Conservation (phyloP, 2,888 invertebrate genomes). For the Camptogramma bilineatum region DNA sequence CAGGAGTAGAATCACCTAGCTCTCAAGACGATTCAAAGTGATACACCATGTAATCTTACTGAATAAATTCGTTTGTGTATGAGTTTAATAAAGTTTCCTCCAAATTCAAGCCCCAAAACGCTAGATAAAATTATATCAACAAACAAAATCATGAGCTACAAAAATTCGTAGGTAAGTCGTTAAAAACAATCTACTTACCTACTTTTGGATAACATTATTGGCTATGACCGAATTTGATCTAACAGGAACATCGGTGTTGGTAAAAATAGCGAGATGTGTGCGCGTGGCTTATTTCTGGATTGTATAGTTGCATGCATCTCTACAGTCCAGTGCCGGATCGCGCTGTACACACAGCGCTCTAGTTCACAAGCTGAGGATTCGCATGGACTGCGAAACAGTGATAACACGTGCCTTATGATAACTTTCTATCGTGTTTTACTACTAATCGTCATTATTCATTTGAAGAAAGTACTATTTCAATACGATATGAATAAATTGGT, state of each 20-base stretch:
- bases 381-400: neutral
- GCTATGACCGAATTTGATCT: constrained; percentile 2
- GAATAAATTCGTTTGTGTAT: too few species aligned
- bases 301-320: neutral
- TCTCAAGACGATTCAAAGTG: too few species aligned
- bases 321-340: neutral
- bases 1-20: too few species aligned
- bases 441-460: too few species aligned
- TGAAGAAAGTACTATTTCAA: neutral
- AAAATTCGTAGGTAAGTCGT: too few species aligned
- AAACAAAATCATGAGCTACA: too few species aligned
- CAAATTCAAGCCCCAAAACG: too few species aligned
- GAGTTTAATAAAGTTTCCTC: too few species aligned
- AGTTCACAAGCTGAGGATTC: neutral
- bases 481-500: neutral
- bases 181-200: neutral
- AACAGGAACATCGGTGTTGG: neutral
- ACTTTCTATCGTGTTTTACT: neutral
- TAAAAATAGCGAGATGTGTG: neutral
- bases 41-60: too few species aligned
- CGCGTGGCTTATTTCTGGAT: neutral
- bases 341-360: too few species aligned
- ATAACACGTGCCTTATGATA: neutral
- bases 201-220: neutral
- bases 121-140: too few species aligned